Evolutionary conservation across 2,113 vertebrate genomes (phyloP).

Genomic region (Eonycteris spelaea): DNA sequence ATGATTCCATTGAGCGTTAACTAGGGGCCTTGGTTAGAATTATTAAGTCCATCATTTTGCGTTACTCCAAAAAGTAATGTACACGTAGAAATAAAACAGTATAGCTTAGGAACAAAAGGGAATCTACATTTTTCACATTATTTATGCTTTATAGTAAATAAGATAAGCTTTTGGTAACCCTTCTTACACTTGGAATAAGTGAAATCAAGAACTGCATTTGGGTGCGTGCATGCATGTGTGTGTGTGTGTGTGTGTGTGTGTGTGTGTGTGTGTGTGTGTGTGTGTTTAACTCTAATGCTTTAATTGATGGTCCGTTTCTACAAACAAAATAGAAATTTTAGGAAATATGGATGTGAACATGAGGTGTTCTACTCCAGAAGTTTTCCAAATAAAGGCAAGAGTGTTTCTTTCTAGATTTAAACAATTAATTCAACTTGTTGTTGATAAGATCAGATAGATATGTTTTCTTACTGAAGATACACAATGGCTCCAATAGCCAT

Average conservation of each 20-base stretch:
- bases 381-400: not conserved
- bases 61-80: not conserved
- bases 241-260: not conserved
- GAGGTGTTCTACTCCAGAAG: not conserved
- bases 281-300: not conserved
- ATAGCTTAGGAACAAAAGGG: not conserved
- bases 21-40: not conserved
- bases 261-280: not conserved
- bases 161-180: not conserved
- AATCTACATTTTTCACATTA: not conserved
- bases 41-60: not conserved
- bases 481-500: not conserved
- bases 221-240: not conserved
- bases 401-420: not conserved
- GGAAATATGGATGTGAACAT: not conserved
- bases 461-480: not conserved
- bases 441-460: not conserved
- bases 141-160: not conserved
- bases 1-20: not conserved
- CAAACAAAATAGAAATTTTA: not conserved
- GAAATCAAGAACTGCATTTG: not conserved
- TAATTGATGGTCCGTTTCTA: not conserved
- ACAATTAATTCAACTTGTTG: not conserved
- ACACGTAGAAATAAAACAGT: not conserved
- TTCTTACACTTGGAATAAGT: not conserved